A percentile compares a stretch with the other conserved stretches of the same genome.
Conservation (phyloP, 64 coral and sea anemone species). For the Stichodactyla helianthus region DNA sequence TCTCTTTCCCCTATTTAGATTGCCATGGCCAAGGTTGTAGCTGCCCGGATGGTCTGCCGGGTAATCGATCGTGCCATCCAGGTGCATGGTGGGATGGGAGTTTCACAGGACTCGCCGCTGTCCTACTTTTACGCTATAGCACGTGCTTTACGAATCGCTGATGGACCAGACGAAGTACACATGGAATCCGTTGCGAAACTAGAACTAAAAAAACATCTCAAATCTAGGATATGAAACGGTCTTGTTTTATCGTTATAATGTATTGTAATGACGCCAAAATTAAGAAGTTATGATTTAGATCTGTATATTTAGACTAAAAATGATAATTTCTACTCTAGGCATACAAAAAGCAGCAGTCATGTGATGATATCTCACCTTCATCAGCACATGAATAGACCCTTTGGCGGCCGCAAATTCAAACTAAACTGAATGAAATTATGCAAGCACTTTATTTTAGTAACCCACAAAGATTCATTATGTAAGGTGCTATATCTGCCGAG, state of each 20-base stretch:
- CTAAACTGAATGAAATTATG: too few species aligned
- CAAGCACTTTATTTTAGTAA: too few species aligned
- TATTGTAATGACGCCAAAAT: not conserved
- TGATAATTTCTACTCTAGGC: too few species aligned
- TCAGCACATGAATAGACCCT: too few species aligned
- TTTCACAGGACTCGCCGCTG: conserved; percentile 90
- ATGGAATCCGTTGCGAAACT: conserved; percentile 82
- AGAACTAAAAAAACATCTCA: conserved; percentile 79
- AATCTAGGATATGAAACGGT: conserved; percentile 38
- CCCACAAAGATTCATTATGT: too few species aligned
- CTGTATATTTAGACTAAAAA: too few species aligned
- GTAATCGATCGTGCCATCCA: conserved; percentile 95
- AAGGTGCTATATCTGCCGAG: too few species aligned
- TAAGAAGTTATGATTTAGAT: not conserved
- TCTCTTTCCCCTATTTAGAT: conserved; percentile 39
- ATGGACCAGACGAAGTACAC: conserved; percentile 99
- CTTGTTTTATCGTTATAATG: not conserved
- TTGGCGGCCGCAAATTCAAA: too few species aligned
- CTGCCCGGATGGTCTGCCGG: conserved; percentile 71
- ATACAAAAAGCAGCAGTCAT: too few species aligned
- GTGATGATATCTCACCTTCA: too few species aligned
- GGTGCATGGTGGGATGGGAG: conserved; percentile 89
- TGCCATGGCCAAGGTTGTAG: conserved; percentile 90
- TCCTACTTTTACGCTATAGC: conserved; percentile 51
- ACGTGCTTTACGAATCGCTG: conserved; percentile 83